Base-by-base conservation (phyloP, 2,113 vertebrate genomes). In the Tauraco erythrolophus region DNA sequence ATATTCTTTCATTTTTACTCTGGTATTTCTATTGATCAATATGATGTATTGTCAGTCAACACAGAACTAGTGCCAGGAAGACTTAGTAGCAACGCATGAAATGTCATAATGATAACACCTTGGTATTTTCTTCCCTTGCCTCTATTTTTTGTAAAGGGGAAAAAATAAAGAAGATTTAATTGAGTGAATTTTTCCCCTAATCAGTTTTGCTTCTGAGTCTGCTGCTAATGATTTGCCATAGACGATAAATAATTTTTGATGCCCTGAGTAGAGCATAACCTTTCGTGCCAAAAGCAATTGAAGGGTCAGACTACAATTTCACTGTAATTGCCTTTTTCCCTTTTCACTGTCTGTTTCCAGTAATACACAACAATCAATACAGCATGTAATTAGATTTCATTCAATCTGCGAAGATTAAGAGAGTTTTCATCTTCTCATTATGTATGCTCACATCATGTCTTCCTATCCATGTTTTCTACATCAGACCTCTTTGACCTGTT, bases 351-450 rank as follows among this genome's bases (percentile, higher is more conserved):
- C 95, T 81, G 94, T 96, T 97, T 98, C 96, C 97, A 97, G 95
- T 94, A 96, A 97, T 92, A 91, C 89, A 81, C 69, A 96, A 97
- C 96, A 97, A 93, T 97, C 96, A 89, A 94, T 93, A 96, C 78
- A 77, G 93, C 88, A 95, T 92, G 97, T 97, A 98, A 98, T 98
- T 98, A 98, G 97, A 98, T 98, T 97, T 98, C 90, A 96, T 97
- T 89, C 97, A 95, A 90, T 93, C 96, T 72, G 85, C 76, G 89
- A 72, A 95, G 95, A 93, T 92, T 70, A 94, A 88, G 85, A 84
- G 94, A 86, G 30, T 91, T 97, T 96, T 88, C 87, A 92, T 94
- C 86, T 95, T 81, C 85, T 91, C 64, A 48, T 92, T 92, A 88
- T 39, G 51, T 89, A 91, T 74, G 84, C 64, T 71, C 88, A 71